A percentile compares a stretch with the other conserved stretches of the same genome.
phyloP scores from a whole-genome alignment of 1,140 invertebrate genomes.

The Drosophila yakuba region DNA sequence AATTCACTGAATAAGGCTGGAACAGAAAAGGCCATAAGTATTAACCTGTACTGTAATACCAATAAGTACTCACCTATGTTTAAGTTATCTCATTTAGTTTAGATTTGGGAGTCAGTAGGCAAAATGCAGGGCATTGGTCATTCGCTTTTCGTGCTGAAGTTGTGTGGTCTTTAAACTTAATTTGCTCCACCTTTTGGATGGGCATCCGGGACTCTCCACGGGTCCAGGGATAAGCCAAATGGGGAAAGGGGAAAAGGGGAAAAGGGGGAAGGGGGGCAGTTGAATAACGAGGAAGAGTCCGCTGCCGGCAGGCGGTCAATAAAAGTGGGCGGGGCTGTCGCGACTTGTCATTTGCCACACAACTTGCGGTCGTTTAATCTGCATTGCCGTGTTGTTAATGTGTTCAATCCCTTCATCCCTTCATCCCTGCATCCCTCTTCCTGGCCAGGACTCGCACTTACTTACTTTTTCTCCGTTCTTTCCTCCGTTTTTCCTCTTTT shows the following conservation, averaged over 20 bases:
- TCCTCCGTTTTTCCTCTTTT: conserved; percentile 11
- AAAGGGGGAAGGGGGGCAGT: too few relatives aligned
- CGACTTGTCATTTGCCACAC: conserved; percentile 48
- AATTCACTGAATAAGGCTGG: background rate
- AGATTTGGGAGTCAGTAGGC: too few relatives aligned
- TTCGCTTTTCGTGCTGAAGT: conserved; percentile 21
- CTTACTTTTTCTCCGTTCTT: conserved; percentile 2
- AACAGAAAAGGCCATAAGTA: too few relatives aligned
- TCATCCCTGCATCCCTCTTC: background rate
- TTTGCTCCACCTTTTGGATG: conserved; percentile 23
- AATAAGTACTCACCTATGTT: too few relatives aligned
- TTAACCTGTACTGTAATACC: too few relatives aligned
- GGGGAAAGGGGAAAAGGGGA: background rate
- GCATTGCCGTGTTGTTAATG: conserved; percentile 64
- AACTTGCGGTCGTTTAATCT: conserved; percentile 61
- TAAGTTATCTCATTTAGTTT: too few relatives aligned
- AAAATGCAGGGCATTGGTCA: background rate
- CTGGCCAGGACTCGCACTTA: conserved; percentile 5
- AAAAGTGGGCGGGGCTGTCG: conserved; percentile 35
- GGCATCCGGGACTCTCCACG: background rate
- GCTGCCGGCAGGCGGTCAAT: conserved; percentile 9
- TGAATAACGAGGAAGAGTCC: background rate
- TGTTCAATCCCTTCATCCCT: background rate
- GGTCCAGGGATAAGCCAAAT: conserved; percentile 3
- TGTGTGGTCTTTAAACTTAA: conserved; percentile 57